Evolutionary conservation across 2,888 invertebrate genomes (phyloP).

Genomic region (Trachelus stipa): DNA sequence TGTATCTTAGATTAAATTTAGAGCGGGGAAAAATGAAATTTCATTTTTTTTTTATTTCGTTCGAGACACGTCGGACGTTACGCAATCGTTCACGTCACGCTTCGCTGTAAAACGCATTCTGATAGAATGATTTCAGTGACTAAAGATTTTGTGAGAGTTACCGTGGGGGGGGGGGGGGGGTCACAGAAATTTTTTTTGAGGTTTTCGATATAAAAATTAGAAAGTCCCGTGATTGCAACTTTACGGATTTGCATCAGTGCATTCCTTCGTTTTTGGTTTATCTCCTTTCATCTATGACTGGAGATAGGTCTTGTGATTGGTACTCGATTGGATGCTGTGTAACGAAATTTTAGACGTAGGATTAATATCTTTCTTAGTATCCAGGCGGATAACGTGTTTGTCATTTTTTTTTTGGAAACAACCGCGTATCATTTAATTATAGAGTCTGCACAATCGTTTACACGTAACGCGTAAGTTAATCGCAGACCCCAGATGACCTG

Average conservation of each 20-base stretch:
- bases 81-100: not conserved
- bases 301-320: not conserved
- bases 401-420: not conserved
- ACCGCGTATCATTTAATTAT: slow-evolving; percentile 23
- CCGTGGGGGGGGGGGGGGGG: not conserved
- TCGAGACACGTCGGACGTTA: not conserved
- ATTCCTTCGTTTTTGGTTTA: not conserved
- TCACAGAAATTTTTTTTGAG: not conserved
- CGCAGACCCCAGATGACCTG: slow-evolving; percentile 46
- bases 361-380: not conserved
- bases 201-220: not conserved
- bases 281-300: not conserved
- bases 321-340: not conserved
- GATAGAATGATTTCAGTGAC: not conserved
- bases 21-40: not conserved
- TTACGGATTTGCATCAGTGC: not conserved
- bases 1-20: too few species aligned
- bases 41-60: not conserved
- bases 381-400: not conserved
- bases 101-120: slow-evolving; percentile 1
- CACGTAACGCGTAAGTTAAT: slow-evolving; percentile 38
- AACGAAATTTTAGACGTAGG: not conserved
- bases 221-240: not conserved
- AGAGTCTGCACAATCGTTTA: slow-evolving; percentile 23
- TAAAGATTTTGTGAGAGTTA: not conserved